Evolutionary conservation across 2,888 invertebrate species (phyloP), one percentile per base, ranked within the genome.

Genomic region (Eutolmus rufibarbis): DNA sequence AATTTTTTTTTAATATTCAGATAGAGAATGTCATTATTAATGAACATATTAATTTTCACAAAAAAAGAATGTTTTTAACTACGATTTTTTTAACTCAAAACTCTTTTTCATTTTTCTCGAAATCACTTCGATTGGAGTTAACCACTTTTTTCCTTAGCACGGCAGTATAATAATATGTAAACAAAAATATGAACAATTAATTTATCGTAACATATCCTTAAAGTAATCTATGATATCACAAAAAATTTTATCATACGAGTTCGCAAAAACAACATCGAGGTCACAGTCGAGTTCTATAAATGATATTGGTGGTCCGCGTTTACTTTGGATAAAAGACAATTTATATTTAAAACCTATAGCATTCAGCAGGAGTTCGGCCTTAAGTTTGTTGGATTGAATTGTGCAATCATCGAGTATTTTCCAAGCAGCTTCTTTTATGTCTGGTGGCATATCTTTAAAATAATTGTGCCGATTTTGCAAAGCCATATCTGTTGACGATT

Each of bases 221-320:
- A 92, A 91, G 82, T 92, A 92, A 0, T 87, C n/a, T 0, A 91
- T 19, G 0, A 92, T 89, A 14, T 90, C 87, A 0, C 0, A 0
- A 87, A 91, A 91, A n/a, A 92, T 89, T 0, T 87, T 19, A 5
- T 86, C 89, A 5, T 90, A 89, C 3, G 87, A 46, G 0, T 89
- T 90, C 3, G 90, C 40, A 57, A 92, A 90, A 0, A 91, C 87
- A 9, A 90, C 90, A 89, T 92, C 91, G n/a, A 90, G 91, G 3
- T 91, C 91, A 84, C 91, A 91, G 37, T 91, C 88, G 0, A 91
- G 57, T 86, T 91, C 91, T 5, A 92, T 89, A 66, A 90, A 89
- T 1, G 88, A 0, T 91, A 34, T 5, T 89, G 89, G 40, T 89
- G 78, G 0, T 90, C 89, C 37, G 91, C 88, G 1, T 89, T 86